Base-by-base conservation (phyloP, 2,888 invertebrate species). In the Hyposoter didymator region DNA sequence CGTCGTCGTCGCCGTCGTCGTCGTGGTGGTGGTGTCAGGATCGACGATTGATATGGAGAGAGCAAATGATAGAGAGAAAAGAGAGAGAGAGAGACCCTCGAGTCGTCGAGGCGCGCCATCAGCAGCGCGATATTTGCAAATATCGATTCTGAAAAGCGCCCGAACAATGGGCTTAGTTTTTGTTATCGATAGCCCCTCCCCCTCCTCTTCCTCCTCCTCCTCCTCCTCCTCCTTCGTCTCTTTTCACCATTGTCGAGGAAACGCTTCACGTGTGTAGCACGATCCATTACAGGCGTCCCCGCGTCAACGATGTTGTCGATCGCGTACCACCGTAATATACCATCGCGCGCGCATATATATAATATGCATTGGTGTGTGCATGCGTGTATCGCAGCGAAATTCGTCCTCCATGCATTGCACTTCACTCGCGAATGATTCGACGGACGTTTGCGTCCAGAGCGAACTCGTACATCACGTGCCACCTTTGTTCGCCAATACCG, bases 91-190 rank as follows among this genome's bases (percentile, higher is more conserved):
- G 67, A 67, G 22, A 62, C n/a, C 52, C 74, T 66, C 52, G 52
- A 43, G 59, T 82, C 73, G 81, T 47, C 59, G 74, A 75, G 82
- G 83, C 84, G 78, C 84, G 85, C 62, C 78, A 79, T 83, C 84
- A 80, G 84, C 84, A 80, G 84, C 87, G 79, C 85, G 89, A 90
- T 93, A 93, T 93, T 93, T 93, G 92, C 92, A 92, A 93, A 93
- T 93, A 94, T 93, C 92, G 93, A 93, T 93, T 94, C 92, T 93
- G 93, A 93, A 94, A 93, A 93, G 92, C 92, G 89, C 80, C 89
- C 90, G 92, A 92, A 93, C 94, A 93, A 93, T 94, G 91, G 91
- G 89, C 92, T 93, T 93, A 92, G 93, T 93, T 93, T 93, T 93
- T 91, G 92, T 92, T 93, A 92, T 93, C 91, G 93, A 93, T 93